Evolutionary conservation across 2,888 invertebrate genomes (phyloP), one percentile per base, ranked within the genome.

Genomic region (Athalia circularis): DNA sequence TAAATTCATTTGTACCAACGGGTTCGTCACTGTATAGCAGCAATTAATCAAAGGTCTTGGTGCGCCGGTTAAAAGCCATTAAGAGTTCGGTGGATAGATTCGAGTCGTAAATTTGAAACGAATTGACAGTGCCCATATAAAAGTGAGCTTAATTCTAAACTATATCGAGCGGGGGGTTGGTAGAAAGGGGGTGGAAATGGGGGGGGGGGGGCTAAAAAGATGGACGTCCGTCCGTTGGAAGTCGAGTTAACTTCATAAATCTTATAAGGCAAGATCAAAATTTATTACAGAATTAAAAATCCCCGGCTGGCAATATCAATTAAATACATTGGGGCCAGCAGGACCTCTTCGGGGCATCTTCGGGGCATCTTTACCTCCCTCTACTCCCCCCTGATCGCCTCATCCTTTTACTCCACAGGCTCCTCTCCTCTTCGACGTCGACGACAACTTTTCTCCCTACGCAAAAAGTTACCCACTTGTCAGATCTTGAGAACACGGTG

Each of bases 221-320:
- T 80, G 79, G 81, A 81, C 80, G 80, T 80, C 77, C 78, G 78
- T 80, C 75, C 43, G 77, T 67, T 70, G 43, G 62, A 7, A n/a
- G 75, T 52, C 13, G 54, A 48, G 79, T 80, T 80, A 83, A 87
- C 84, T 87, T 87, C 85, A 86, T 87, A 88, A 88, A 88, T 88
- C 87, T 87, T 83, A 72, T 68, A 65, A 9, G 81, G 82, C 84
- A 86, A 84, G 86, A 87, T 85, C 84, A 84, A 86, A 87, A 88
- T 88, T 88, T 88, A 88, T 87, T 86, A 85, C 84, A 84, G 84
- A 72, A 86, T 88, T 87, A 86, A 87, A 83, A 85, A 83, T 84
- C 84, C 80, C 81, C 80, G 80, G 77, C 74, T 81, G 82, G 82
- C 82, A 85, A 87, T 88, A 88, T 88, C 87, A 87, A 88, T 88